A percentile compares a stretch with the other conserved stretches of the same genome.
phyloP scores from a whole-genome alignment of 2,113 vertebrate genomes.

The Dipodomys merriami region DNA sequence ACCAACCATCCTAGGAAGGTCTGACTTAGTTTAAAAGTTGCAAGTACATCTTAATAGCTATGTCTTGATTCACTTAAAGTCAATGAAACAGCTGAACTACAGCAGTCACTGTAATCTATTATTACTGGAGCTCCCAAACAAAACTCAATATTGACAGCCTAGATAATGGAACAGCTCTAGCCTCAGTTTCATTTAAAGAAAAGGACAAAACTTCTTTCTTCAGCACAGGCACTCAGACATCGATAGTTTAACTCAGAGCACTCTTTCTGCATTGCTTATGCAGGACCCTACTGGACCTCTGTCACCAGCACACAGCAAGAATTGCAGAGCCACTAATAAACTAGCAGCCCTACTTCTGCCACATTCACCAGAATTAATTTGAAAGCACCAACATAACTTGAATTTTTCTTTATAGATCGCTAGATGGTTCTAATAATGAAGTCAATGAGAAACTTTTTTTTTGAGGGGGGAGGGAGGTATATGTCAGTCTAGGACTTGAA shows the following conservation, averaged over 20 bases:
- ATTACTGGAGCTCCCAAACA: constrained; percentile 50
- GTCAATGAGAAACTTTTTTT: too few species aligned
- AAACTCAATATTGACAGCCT: constrained; percentile 66
- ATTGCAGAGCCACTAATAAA: neutral
- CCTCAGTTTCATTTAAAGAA: constrained; percentile 13
- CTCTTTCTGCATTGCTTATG: neutral
- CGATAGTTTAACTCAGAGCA: neutral
- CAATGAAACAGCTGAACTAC: constrained; percentile 38
- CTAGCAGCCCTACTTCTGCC: neutral
- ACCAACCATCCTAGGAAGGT: neutral
- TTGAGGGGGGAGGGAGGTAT: too few species aligned
- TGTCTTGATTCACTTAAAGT: constrained; percentile 53
- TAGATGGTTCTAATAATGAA: constrained; percentile 3
- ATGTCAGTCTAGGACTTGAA: too few species aligned
- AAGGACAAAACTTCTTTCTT: neutral
- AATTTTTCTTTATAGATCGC: constrained; percentile 38
- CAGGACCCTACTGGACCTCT: neutral
- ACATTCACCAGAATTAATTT: neutral
- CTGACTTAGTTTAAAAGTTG: constrained; percentile 40
- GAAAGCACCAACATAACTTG: neutral
- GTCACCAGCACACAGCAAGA: too few species aligned
- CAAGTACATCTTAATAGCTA: constrained; percentile 34
- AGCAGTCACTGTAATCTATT: constrained; percentile 64
- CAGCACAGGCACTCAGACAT: too few species aligned
- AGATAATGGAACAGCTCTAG: constrained; percentile 61